Conservation (phyloP, 2,888 invertebrate genomes). For the Silvanus unidentatus region DNA sequence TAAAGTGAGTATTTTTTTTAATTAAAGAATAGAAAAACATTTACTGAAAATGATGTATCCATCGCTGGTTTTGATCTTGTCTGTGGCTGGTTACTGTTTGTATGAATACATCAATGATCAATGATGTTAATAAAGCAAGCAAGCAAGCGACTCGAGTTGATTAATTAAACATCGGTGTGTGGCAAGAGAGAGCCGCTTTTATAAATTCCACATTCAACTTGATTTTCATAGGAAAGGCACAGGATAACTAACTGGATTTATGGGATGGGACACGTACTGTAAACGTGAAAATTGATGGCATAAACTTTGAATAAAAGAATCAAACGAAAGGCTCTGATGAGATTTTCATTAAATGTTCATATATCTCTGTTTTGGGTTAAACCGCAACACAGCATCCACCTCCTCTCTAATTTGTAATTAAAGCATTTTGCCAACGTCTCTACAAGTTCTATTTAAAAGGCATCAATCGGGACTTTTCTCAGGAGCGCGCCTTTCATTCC, state of each 20-base stretch:
- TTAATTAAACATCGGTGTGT: constrained; percentile 47
- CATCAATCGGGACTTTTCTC: no score
- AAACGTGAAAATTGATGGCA: no score
- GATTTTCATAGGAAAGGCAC: no score
- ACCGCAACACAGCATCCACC: constrained; percentile 26
- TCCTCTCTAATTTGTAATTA: constrained; percentile 38
- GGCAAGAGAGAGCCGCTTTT: constrained; percentile 30
- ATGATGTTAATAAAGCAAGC: constrained; percentile 45
- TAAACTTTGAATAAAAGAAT: no score
- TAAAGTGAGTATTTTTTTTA: no score
- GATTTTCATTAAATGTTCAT: constrained; percentile 40
- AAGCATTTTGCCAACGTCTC: constrained; percentile 27
- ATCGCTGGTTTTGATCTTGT: constrained; percentile 39
- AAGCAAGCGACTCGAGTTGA: constrained; percentile 41
- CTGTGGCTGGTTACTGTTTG: constrained; percentile 39
- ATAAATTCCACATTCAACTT: constrained; percentile 10
- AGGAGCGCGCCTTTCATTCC: no score
- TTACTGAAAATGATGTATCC: no score
- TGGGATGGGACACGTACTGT: no score
- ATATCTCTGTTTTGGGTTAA: constrained; percentile 18
- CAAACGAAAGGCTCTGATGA: constrained; percentile 27
- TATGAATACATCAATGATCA: constrained; percentile 47
- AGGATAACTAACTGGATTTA: no score
- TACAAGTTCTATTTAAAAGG: constrained; percentile 28
- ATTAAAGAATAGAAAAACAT: no score